Evolutionary conservation across 2,113 vertebrate species (phyloP).

Genomic region (Prinia subflava): DNA sequence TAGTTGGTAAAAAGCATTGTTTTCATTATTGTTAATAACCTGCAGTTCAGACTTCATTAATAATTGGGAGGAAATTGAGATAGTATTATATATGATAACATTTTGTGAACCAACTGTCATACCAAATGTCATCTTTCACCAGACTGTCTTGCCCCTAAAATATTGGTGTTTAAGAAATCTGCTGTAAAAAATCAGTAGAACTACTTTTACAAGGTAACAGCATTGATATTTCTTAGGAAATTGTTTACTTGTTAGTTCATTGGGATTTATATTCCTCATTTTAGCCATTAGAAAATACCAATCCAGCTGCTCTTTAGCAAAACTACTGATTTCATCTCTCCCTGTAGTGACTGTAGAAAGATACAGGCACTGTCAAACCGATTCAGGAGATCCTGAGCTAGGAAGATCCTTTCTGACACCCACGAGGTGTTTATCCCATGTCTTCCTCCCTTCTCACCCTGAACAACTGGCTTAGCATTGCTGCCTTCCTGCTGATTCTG

Average conservation of each 20-base stretch:
- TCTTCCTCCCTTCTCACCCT: neutral
- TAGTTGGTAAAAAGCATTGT: neutral
- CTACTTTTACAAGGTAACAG: neutral
- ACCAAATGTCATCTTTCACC: neutral
- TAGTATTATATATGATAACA: neutral
- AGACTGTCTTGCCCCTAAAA: neutral
- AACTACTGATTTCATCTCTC: neutral
- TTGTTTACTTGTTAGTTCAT: neutral
- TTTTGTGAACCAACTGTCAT: neutral
- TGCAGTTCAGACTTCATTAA: neutral
- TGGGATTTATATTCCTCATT: neutral
- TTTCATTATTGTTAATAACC: neutral
- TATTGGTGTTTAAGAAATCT: neutral
- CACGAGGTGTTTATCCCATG: neutral
- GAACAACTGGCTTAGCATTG: neutral
- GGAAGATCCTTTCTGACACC: neutral
- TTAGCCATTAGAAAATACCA: neutral
- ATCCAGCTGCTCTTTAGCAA: neutral
- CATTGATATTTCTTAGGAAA: neutral
- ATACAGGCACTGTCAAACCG: neutral
- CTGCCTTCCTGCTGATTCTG: neutral
- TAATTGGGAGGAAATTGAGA: neutral
- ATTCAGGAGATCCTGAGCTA: neutral
- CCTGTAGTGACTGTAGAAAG: neutral
- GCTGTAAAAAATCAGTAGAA: neutral